Percentiles rank a stretch among this genome's conserved stretches.
These are phyloP conservation scores for Agrotis segetum DNA, from an alignment of 2,888 invertebrate genomes.

Conservation along the genomic window DNA sequence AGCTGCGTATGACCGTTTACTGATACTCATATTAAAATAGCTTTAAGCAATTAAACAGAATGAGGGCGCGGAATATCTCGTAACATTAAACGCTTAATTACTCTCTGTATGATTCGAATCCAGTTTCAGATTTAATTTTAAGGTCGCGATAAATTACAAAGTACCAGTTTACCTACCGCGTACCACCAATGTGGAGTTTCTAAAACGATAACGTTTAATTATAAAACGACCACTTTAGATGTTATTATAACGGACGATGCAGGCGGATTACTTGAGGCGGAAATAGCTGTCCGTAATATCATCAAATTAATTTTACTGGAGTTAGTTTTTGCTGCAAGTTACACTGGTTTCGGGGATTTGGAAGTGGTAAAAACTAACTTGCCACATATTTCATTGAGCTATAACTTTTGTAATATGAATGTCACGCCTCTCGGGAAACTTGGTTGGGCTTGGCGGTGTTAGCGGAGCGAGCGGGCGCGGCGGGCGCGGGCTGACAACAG, in stretches of 20 bases:
- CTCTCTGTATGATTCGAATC: constrained; percentile 59
- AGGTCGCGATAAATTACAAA: constrained; percentile 59
- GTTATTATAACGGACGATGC: constrained; percentile 42
- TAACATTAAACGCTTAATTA: constrained; percentile 62
- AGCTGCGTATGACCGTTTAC: constrained; percentile 55
- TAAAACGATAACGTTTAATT: constrained; percentile 53
- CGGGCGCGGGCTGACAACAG: constrained; percentile 37
- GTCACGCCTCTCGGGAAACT: constrained; percentile 66
- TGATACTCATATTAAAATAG: constrained; percentile 60
- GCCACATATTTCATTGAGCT: constrained; percentile 72
- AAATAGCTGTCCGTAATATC: constrained; percentile 37
- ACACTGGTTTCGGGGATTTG: constrained; percentile 55
- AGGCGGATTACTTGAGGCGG: constrained; percentile 40
- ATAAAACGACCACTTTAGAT: constrained; percentile 39
- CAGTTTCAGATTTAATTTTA: constrained; percentile 63
- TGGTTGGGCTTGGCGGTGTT: constrained; percentile 48
- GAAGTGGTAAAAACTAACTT: constrained; percentile 71
- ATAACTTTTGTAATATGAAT: constrained; percentile 76
- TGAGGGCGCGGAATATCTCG: constrained; percentile 63
- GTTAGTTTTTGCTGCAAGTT: constrained; percentile 54
- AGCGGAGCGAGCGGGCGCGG: constrained; percentile 33
- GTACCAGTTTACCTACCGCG: constrained; percentile 57
- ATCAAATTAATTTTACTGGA: constrained; percentile 51
- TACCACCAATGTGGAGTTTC: constrained; percentile 52
- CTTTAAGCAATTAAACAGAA: constrained; percentile 58